A percentile compares a stretch with the other conserved stretches of the same genome.
These are phyloP conservation scores for Macrostomum lignano DNA, from an alignment of 1,140 invertebrate genomes.

Conservation along the genomic window DNA sequence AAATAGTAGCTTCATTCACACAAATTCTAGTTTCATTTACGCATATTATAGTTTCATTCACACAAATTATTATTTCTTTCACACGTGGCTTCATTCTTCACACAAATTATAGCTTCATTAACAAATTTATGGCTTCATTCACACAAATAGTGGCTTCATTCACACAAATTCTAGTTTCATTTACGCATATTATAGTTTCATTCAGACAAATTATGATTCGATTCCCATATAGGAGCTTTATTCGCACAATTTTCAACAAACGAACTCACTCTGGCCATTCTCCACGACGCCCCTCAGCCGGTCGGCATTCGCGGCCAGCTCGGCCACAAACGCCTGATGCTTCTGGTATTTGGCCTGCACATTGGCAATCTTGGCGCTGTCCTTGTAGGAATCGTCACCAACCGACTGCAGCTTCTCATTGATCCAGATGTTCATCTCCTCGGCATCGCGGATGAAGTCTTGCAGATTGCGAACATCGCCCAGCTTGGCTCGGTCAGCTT, in stretches of 20 bases:
- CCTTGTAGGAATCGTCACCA: slow-evolving; percentile 80
- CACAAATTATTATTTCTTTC: too few relatives aligned
- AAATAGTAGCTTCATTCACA: too few relatives aligned
- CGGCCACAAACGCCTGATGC: slow-evolving; percentile 95
- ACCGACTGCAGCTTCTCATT: slow-evolving; percentile 77
- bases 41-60: too few relatives aligned
- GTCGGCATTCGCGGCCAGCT: slow-evolving; percentile 86
- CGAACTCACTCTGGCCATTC: slow-evolving; percentile 85
- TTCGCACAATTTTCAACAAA: not conserved
- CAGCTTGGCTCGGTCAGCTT: slow-evolving; percentile 74
- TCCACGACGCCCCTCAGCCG: slow-evolving; percentile 72
- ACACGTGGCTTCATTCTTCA: too few relatives aligned
- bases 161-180: too few relatives aligned
- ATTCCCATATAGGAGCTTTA: slow-evolving; percentile 3
- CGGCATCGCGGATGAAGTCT: slow-evolving; percentile 90
- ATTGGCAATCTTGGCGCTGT: slow-evolving; percentile 34
- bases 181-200: not conserved
- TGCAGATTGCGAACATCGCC: slow-evolving; percentile 93
- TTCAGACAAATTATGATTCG: slow-evolving; percentile 6
- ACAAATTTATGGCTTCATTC: too few relatives aligned
- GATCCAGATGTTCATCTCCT: slow-evolving; percentile 99
- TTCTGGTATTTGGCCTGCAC: slow-evolving; percentile 62
- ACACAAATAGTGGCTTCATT: too few relatives aligned
- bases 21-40: too few relatives aligned
- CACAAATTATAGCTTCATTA: too few relatives aligned